Base-by-base conservation (phyloP, 2,797 vertebrate species). In the Sternarchorhynchus goeldii region DNA sequence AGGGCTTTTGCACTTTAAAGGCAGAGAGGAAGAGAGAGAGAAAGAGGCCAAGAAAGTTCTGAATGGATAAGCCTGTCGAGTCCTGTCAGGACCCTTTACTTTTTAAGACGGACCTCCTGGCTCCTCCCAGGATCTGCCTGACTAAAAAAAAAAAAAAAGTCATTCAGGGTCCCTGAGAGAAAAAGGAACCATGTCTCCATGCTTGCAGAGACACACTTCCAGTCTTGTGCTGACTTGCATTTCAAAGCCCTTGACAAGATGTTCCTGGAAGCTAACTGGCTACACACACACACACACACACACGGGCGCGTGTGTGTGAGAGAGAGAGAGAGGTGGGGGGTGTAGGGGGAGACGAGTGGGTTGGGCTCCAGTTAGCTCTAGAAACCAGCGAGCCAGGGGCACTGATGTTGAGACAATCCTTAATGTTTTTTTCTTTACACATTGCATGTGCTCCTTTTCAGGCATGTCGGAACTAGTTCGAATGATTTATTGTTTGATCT, bases 161-260 rank as follows among this genome's bases (percentile, higher is more conserved):
- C 76, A 91, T 91, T 89, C 88, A 88, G 89, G 89, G 90, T 92
- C 88, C 87, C 85, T 91, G 84, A 86, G 90, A 92, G 90, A 88
- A 81, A 87, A 82, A 85, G 86, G 88, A 88, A 92, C 89, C 88
- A 87, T 88, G 86, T 84, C 83, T 87, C 88, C 86, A 84, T 21
- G 84, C 88, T 89, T 87, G 77, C 84, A 88, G 87, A 92, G 90
- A 91, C 85, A 88, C 88, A 88, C 91, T 89, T 87, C 87, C 84
- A 81, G 86, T 93, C 93, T 91, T 93, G 92, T 93, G 91, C 91
- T 89, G 91, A 94, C 93, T 93, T 92, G 93, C 91, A 91, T 90
- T 88, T 88, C 87, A 88, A 90, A 90, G 88, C 82, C 82, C 85
- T 89, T 80, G 88, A 89, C 79, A 85, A 89, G 86, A 87, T 88